phyloP scores from a whole-genome alignment of 1,140 invertebrate genomes.

The Stratiolaelaps scimitus region DNA sequence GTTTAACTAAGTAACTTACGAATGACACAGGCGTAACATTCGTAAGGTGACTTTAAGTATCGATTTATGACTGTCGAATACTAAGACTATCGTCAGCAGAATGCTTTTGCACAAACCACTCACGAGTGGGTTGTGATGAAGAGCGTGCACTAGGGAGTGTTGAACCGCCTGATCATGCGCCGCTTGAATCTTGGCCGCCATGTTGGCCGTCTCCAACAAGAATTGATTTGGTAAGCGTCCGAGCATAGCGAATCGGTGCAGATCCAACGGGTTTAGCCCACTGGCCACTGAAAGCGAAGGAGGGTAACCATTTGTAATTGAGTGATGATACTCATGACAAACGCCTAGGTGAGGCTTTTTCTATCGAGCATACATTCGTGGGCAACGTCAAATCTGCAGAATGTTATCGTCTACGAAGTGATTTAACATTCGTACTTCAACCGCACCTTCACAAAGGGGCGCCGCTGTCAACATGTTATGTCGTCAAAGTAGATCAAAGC shows the following conservation, averaged over 20 bases:
- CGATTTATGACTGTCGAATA: too few species aligned
- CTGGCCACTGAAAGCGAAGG: background rate
- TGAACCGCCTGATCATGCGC: background rate
- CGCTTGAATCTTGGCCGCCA: constrained; percentile 6
- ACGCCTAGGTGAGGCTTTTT: background rate
- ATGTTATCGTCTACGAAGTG: too few species aligned
- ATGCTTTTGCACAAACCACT: too few species aligned
- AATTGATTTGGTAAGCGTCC: constrained; percentile 9
- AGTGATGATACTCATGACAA: too few species aligned
- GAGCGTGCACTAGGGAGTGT: constrained; percentile 7
- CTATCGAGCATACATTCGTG: too few species aligned
- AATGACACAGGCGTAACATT: background rate
- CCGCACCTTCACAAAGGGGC: too few species aligned
- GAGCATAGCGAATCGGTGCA: constrained; percentile 20
- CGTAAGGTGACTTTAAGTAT: too few species aligned
- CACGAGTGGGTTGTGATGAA: constrained; percentile 11
- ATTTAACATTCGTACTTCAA: too few species aligned
- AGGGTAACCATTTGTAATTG: background rate
- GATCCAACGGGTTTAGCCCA: constrained; percentile 12
- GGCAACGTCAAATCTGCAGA: too few species aligned
- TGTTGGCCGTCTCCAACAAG: constrained; percentile 4
- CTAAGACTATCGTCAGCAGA: too few species aligned
- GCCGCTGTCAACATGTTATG: too few species aligned
- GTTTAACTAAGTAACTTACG: background rate
- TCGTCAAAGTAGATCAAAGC: too few species aligned